Conservation (phyloP, 2,797 vertebrate species). For the Champsocephalus esox region DNA sequence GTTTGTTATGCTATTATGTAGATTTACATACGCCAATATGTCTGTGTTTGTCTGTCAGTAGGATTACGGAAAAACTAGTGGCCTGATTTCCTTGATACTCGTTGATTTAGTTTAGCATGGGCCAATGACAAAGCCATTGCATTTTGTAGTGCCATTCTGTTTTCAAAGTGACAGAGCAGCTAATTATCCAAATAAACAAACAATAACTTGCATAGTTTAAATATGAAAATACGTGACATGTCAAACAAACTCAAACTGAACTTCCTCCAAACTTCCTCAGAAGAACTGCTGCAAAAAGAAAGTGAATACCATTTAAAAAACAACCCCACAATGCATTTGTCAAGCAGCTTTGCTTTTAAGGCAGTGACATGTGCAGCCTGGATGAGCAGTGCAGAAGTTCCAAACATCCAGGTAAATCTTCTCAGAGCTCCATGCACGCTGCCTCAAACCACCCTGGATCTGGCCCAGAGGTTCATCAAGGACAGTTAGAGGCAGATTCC, state of each 20-base stretch:
- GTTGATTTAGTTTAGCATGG: too few species aligned
- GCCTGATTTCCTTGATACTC: too few species aligned
- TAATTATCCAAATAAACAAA: constrained; percentile 25
- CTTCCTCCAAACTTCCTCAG: constrained; percentile 21
- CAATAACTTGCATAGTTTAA: neutral
- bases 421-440: constrained; percentile 47
- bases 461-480: constrained; percentile 71
- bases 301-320: constrained; percentile 40
- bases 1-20: neutral
- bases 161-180: neutral
- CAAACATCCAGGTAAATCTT: constrained; percentile 71
- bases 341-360: constrained; percentile 53
- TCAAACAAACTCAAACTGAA: constrained; percentile 19
- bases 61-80: too few species aligned
- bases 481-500: constrained; percentile 71
- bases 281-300: constrained; percentile 35
- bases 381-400: constrained; percentile 66
- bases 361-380: constrained; percentile 56
- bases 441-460: constrained; percentile 69
- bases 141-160: too few species aligned
- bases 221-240: neutral
- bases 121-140: too few species aligned
- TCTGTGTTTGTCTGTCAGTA: too few species aligned
- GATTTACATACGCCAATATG: neutral
- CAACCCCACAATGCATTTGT: constrained; percentile 57